phyloP scores from a whole-genome alignment of 2,113 vertebrate species.

The Prietella phreatophila region DNA sequence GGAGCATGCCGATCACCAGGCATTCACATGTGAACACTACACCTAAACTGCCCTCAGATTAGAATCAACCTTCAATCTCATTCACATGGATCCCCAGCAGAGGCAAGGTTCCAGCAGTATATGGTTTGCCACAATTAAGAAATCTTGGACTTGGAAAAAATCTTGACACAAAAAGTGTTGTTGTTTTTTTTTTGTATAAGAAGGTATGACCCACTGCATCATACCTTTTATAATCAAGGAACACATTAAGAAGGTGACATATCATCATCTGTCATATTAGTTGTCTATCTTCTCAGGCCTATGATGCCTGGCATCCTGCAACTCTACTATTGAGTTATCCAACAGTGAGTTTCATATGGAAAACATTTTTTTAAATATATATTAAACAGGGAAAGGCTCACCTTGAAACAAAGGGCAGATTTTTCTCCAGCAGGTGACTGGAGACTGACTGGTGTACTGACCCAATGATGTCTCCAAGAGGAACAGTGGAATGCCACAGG shows the following conservation, averaged over 20 bases:
- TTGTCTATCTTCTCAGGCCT: background rate
- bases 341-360: background rate
- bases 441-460: conserved; percentile 75
- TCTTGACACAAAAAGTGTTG: too few relatives aligned
- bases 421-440: conserved; percentile 76
- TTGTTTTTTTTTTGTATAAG: background rate
- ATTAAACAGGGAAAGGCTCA: conserved; percentile 50
- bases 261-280: background rate
- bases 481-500: conserved; percentile 76
- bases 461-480: conserved; percentile 72
- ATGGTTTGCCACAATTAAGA: too few relatives aligned
- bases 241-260: background rate
- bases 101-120: too few relatives aligned
- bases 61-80: too few relatives aligned
- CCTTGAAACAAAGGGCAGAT: conserved; percentile 80
- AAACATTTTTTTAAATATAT: background rate
- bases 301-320: background rate
- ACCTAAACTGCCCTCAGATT: too few relatives aligned
- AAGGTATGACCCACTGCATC: background rate
- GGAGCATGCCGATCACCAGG: too few relatives aligned
- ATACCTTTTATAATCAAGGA: background rate
- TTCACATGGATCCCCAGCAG: too few relatives aligned
- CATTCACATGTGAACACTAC: too few relatives aligned
- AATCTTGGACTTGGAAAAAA: too few relatives aligned
- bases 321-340: background rate